Evolutionary conservation across 2,888 invertebrate genomes (phyloP).

Genomic region (Thereva nobilitata): DNA sequence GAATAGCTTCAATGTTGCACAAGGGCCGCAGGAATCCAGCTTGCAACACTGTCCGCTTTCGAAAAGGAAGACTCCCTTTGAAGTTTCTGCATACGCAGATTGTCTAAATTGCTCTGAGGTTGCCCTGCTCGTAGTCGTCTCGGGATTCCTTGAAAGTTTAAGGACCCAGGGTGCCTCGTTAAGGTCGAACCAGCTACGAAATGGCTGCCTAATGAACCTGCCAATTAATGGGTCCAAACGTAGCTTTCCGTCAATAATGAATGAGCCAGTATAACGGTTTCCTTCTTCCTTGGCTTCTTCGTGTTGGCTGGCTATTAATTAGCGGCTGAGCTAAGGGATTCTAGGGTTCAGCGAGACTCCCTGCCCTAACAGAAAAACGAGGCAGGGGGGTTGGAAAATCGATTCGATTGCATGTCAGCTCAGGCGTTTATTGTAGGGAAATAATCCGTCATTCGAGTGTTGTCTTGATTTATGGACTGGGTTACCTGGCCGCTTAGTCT

Average conservation of each 20-base stretch:
- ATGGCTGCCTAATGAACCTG: constrained; percentile 14
- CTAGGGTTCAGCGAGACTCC: not conserved
- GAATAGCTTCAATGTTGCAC: no score
- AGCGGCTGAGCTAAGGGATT: not conserved
- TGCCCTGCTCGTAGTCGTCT: no score
- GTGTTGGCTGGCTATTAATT: constrained; percentile 27
- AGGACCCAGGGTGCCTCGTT: no score
- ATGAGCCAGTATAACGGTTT: constrained; percentile 8
- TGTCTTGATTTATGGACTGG: constrained; percentile 26
- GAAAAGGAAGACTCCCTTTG: no score
- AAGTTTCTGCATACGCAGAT: no score
- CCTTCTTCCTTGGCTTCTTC: constrained; percentile 3
- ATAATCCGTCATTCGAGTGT: constrained; percentile 28
- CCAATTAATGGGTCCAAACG: constrained; percentile 23
- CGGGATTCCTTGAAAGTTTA: no score
- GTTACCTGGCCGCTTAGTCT: not conserved
- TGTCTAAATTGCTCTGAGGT: no score
- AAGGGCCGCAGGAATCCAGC: no score
- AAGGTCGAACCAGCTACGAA: not conserved
- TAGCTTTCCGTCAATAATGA: constrained; percentile 25
- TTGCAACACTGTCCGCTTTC: no score
- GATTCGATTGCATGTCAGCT: constrained; percentile 25
- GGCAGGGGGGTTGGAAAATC: not conserved
- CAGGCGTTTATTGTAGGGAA: constrained; percentile 29
- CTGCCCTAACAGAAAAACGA: constrained; percentile 3